These are phyloP conservation scores for Etheostoma spectabile DNA, from an alignment of 2,113 vertebrate genomes.

Conservation along the genomic window DNA sequence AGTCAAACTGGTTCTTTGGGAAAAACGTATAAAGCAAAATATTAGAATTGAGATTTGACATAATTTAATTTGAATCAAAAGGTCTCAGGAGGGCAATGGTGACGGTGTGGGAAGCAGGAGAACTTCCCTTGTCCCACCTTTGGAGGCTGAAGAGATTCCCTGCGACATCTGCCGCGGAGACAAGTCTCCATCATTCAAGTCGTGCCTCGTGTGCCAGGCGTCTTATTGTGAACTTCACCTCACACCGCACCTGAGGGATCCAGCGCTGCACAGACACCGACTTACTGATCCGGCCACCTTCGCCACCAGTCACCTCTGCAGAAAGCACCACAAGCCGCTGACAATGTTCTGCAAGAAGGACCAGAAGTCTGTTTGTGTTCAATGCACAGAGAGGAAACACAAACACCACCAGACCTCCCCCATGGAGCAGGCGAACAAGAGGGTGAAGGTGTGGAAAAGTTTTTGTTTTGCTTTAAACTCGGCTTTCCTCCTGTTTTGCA, in stretches of 20 bases:
- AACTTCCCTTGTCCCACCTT: background rate
- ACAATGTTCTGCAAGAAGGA: constrained; percentile 90
- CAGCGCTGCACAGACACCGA: constrained; percentile 86
- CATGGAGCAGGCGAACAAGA: constrained; percentile 85
- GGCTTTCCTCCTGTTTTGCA: too few species aligned
- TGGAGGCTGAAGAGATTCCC: constrained; percentile 77
- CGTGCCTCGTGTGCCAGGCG: constrained; percentile 62
- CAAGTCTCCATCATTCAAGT: constrained; percentile 40
- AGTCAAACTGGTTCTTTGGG: background rate
- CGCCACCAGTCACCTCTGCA: constrained; percentile 83
- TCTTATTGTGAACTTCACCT: constrained; percentile 85
- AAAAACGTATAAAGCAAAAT: too few species aligned
- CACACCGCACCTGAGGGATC: constrained; percentile 85
- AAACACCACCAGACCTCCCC: constrained; percentile 85
- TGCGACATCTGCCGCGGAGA: constrained; percentile 84
- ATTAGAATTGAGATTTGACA: constrained; percentile 1
- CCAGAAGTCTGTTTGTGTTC: constrained; percentile 88
- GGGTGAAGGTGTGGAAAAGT: too few species aligned
- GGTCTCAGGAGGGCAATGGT: background rate
- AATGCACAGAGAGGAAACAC: constrained; percentile 88
- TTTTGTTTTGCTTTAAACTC: too few species aligned
- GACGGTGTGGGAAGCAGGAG: background rate
- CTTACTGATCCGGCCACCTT: constrained; percentile 87
- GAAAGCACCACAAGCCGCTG: constrained; percentile 87
- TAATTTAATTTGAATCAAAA: background rate